Evolutionary conservation across 2,888 invertebrate species (phyloP), one percentile per base, ranked within the genome.

Genomic region (Creontiades dilutus): DNA sequence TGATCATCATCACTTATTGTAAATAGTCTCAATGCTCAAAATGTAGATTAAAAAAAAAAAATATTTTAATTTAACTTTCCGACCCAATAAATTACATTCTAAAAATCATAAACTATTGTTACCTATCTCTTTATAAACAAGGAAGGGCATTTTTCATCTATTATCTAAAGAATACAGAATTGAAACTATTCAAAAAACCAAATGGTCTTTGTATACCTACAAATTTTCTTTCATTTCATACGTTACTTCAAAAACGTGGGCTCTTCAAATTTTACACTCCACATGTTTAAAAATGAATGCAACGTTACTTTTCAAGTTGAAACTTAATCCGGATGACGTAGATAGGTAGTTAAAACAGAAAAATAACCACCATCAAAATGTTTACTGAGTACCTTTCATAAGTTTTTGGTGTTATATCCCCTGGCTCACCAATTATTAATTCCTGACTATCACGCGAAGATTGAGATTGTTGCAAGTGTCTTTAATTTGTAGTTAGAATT

Each of bases 11-110:
- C 86, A 86, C 84, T 91, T 85, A 88, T 90, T 91, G 91, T 91
- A 91, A 52, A 91, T 91, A 91, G 91, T 91, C 91, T 91, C 90
- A 91, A 91, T 91, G 91, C 91, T 91, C 91, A 91, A 91, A 91
- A 76, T 87, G 87, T 87, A 87, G 87, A 87, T 87, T 55, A 61
- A 81, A 88, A 78, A 61, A 81, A 88, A 78, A 80, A 81, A 89
- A 81, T 61, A 78, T 88, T 87, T 87, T 76, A 87, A 87, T 87
- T 87, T 86, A 86, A 52, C 28, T 89, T 68, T 89, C 88, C 55
- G 88, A 89, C 55, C 89, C 89, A 81, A 78, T 87, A 87, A 86
- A 89, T 81, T 89, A 89, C 89, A 89, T 89, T 89, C 89, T 89
- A 84, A 81, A 89, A 87, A 78, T 75, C 78, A 48, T 76, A 52